A percentile compares a stretch with the other conserved stretches of the same genome.
These are phyloP conservation scores for Malacoraja senta DNA, from an alignment of 2,797 vertebrate species.

Conservation along the genomic window DNA sequence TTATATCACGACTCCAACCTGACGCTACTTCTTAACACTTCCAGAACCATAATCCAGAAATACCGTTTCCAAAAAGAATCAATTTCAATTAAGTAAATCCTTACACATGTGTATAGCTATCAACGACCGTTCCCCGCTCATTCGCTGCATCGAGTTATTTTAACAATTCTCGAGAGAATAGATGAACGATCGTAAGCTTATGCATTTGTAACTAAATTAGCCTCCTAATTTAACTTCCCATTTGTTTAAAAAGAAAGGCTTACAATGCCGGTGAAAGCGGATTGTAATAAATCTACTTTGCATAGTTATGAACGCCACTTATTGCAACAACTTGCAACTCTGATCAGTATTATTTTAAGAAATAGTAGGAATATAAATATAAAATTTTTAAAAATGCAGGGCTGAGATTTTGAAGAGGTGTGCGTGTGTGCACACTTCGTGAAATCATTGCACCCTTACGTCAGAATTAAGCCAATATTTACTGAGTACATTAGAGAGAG, in stretches of 20 bases:
- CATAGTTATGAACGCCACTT: not conserved
- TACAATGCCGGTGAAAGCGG: not conserved
- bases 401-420: not conserved
- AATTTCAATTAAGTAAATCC: not conserved
- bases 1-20: not conserved
- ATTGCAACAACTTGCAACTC: not conserved
- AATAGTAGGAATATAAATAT: not conserved
- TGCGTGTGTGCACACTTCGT: not conserved
- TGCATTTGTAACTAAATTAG: not conserved
- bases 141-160: not conserved
- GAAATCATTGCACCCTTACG: conserved; percentile 25
- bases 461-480: conserved; percentile 36
- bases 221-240: not conserved
- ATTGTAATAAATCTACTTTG: not conserved
- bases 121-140: not conserved
- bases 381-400: not conserved
- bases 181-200: not conserved
- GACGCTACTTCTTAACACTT: not conserved
- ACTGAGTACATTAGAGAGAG: conserved; percentile 33
- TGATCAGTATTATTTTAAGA: not conserved
- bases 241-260: not conserved
- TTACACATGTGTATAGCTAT: not conserved
- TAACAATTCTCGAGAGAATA: not conserved
- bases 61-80: conserved; percentile 2
- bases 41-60: not conserved